Base-by-base conservation (phyloP, 2,797 vertebrate genomes). In the Babyrousa celebensis region DNA sequence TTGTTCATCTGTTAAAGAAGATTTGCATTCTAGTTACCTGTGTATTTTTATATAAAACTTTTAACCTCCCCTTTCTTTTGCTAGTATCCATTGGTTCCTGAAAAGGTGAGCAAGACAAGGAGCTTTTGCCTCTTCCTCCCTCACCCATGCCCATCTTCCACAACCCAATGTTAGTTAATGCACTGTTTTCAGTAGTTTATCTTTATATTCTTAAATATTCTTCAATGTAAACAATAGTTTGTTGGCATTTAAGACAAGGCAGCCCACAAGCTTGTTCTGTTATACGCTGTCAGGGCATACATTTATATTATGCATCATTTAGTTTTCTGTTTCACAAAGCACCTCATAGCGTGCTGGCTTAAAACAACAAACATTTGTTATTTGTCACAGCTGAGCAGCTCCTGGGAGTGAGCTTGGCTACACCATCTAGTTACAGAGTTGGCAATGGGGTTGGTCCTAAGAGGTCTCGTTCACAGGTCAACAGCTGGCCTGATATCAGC, bases 201-300 rank as follows among this genome's bases (percentile, higher is more conserved):
- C n/a, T 78, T 89, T 91, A 82, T 68, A 62, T 68, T 77, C 77
- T 58, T 82, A 77, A 75, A 17, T 48, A 68, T 25, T 67, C 80
- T 79, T 83, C 62, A 71, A 48, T 79, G 32, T 92, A 62, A 56
- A 62, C 27, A 71, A 52, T 9, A 48, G 60, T 56, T 16, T 82
- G 17, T 72, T 67, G 71, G 36, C 67, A 18, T 36, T 62, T 75
- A 65, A 77, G 62, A 71, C n/a, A 40, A 68, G 27, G 62, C 25
- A 84, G 36, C 18, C 5, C 62, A 71, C 12, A 36, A 43, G 8
- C 56, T 67, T 29, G 17, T 5, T 60, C 56, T 60, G 29, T n/a
- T 70, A 29, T 18, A 58, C 15, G 9, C 4, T 27, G 27, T 25
- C 65, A 40, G 23, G 58, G 40, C 32, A n/a, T 12, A 1, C 32